Evolutionary conservation across 2,113 vertebrate genomes (phyloP).

Genomic region (Electrona antarctica): DNA sequence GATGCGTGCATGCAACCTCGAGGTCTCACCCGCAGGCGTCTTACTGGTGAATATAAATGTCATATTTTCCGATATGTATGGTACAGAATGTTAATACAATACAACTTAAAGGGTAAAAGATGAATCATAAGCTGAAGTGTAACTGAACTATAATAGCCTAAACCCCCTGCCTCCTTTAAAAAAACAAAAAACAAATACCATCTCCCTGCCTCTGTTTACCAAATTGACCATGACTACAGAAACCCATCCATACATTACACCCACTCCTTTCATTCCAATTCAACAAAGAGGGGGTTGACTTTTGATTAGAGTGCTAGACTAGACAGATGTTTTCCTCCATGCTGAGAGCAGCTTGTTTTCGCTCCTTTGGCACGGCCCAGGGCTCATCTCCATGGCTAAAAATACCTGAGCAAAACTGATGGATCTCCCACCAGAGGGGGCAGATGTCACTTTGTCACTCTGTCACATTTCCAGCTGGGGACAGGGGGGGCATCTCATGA

Average conservation of each 20-base stretch:
- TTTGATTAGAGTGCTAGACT: not conserved
- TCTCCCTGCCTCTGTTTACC: not conserved
- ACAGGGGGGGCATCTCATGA: not conserved
- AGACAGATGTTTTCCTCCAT: constrained; percentile 8
- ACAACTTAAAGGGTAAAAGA: no score
- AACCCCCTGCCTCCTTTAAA: no score
- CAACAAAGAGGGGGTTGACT: not conserved
- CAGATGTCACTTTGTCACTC: constrained; percentile 15
- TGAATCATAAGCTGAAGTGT: no score
- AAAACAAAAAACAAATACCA: not conserved
- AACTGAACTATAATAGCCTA: no score
- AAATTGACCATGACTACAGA: not conserved
- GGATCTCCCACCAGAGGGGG: not conserved
- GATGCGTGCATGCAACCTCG: no score
- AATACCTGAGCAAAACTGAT: constrained; percentile 17
- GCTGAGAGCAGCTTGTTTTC: not conserved
- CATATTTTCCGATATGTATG: no score
- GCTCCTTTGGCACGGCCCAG: not conserved
- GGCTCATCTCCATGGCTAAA: constrained; percentile 11
- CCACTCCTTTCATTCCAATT: not conserved
- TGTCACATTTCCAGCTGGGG: constrained; percentile 8
- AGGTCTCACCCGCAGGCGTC: no score
- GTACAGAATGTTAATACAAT: no score
- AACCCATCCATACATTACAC: no score
- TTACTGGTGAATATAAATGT: no score